Percentiles rank a stretch among this genome's conserved stretches.
phyloP scores from a whole-genome alignment of 2,797 vertebrate species.

The Sebastes diploproa region DNA sequence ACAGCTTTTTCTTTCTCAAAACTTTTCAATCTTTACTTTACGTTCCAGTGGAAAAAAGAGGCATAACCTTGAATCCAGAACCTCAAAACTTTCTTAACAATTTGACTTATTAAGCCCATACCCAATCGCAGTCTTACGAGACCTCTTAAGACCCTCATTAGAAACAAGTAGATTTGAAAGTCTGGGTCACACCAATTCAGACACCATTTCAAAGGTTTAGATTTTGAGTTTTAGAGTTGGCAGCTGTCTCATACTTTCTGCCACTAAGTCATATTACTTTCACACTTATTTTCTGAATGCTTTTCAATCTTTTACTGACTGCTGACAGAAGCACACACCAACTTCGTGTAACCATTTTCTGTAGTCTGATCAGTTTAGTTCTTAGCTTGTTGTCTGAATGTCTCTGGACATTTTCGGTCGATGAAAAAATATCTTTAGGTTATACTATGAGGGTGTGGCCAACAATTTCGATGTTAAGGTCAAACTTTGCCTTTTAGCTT shows the following conservation, averaged over 20 bases:
- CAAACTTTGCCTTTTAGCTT: too few species aligned
- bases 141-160: too few species aligned
- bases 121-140: background rate
- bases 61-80: background rate
- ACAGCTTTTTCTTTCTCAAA: background rate
- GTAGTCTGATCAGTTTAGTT: background rate
- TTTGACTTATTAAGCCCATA: background rate
- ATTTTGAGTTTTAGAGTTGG: background rate
- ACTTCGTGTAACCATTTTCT: background rate
- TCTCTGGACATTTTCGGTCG: background rate
- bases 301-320: slow-evolving; percentile 2
- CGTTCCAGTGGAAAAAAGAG: background rate
- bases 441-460: background rate
- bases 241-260: background rate
- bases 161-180: slow-evolving; percentile 9
- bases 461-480: background rate
- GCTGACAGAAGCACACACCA: background rate
- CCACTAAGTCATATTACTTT: background rate
- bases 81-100: slow-evolving; percentile 12
- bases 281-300: background rate
- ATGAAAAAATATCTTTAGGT: background rate
- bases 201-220: background rate
- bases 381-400: background rate
- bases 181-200: background rate
- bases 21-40: background rate